Base-by-base conservation (phyloP, 2,113 vertebrate species). In the Neolamprologus ventralis region DNA sequence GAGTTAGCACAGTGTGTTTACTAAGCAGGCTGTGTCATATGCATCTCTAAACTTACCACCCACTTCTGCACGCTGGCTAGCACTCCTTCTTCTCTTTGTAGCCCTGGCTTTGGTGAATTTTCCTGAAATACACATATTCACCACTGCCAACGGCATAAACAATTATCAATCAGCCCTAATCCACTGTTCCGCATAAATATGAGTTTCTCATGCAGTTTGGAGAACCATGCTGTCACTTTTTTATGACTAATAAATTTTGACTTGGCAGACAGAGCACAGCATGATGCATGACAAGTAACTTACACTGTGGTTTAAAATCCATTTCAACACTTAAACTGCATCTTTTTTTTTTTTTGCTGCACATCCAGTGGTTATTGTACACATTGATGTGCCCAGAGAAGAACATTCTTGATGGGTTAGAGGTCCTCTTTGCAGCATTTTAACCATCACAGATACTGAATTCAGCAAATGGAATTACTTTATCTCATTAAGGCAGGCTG, bases 151-250 rank as follows among this genome's bases (percentile, higher is more conserved):
- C 83, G 95, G 94, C 95, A 96, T 95, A 96, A 96, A 95, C 95
- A 97, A 95, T 95, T 95, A 95, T 96, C 91, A 95, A 89, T 97
- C 95, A 93, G 89, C 94, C 94, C 91, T 95, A 95, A 96, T 96
- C 93, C 94, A 93, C 89, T 93, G 94, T 96, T 97, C 89, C 84
- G 82, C 95, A 94, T 90, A 91, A 93, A 95, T 95, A 96, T 94
- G 92, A 94, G 87, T 87, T 87, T 89, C 93, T 89, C 95, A 94
- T 91, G 87, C 86, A 91, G 84, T 93, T 95, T 95, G 93, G 80
- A 88, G 90, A 93, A 92, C 87, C 82, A 88, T 84, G 81, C 80
- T 92, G 86, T 94, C 93, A 92, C 89, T 95, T 94, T 89, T 82
- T 94, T 92, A 93, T 89, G 92, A 96, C 89, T 94, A 91, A 95